A percentile compares a stretch with the other conserved stretches of the same genome.
These are phyloP conservation scores for Apodemia hepburni DNA, from an alignment of 2,888 invertebrate species.

Conservation along the genomic window DNA sequence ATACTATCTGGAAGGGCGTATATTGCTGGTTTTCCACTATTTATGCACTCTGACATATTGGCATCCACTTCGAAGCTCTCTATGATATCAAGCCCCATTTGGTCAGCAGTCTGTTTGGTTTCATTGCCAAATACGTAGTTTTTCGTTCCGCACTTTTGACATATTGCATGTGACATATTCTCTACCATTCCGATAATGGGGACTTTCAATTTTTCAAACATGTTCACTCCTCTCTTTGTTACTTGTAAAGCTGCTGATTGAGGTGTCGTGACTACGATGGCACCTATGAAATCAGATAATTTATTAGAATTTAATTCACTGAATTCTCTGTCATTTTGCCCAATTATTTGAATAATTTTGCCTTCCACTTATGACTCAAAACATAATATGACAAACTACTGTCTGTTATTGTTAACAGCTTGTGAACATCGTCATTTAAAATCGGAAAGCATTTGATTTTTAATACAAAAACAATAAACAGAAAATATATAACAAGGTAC, in stretches of 20 bases:
- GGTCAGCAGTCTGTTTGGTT: conserved; percentile 79
- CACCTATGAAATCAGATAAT: conserved; percentile 71
- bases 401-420: no score
- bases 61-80: conserved; percentile 87
- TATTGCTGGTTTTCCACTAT: conserved; percentile 88
- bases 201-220: conserved; percentile 91
- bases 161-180: conserved; percentile 92
- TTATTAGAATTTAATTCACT: no score
- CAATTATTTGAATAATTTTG: no score
- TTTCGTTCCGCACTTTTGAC: conserved; percentile 87
- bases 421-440: no score
- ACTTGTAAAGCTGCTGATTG: conserved; percentile 94
- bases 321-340: no score
- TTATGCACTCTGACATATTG: conserved; percentile 84
- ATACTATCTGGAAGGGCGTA: conserved; percentile 81
- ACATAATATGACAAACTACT: no score
- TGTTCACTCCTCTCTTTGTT: conserved; percentile 90
- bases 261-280: conserved; percentile 95
- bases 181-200: conserved; percentile 94
- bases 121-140: conserved; percentile 87
- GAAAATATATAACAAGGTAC: no score
- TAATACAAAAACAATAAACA: no score
- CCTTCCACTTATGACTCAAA: no score
- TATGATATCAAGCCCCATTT: conserved; percentile 84
- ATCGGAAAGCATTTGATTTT: no score